phyloP scores from a whole-genome alignment of 2,797 vertebrate genomes.

The Emydoidea blandingii region DNA sequence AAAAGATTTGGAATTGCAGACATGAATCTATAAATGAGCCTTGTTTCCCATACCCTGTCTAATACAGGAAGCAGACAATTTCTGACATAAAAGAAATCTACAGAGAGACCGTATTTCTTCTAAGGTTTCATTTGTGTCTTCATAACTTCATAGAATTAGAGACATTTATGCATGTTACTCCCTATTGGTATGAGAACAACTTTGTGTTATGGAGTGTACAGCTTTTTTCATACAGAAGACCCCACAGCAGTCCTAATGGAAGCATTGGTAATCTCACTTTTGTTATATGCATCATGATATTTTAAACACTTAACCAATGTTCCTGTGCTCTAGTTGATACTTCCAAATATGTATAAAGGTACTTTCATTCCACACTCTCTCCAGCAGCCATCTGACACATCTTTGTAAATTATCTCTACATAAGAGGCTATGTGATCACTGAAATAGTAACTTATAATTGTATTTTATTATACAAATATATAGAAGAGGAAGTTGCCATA shows the following conservation, averaged over 20 bases:
- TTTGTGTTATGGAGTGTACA: background rate
- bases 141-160: background rate
- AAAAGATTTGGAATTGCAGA: background rate
- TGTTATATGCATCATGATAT: background rate
- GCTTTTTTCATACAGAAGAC: conserved; percentile 15
- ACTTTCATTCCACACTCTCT: background rate
- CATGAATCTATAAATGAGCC: background rate
- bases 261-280: conserved; percentile 26
- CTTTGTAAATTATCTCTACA: conserved; percentile 10
- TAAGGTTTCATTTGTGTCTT: background rate
- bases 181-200: background rate
- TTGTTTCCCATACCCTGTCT: background rate
- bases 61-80: background rate
- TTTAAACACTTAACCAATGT: conserved; percentile 5
- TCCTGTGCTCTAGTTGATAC: background rate
- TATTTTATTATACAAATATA: background rate
- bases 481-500: background rate
- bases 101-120: background rate
- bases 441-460: conserved; percentile 19
- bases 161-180: conserved; percentile 6
- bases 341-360: background rate
- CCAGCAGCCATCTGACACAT: background rate
- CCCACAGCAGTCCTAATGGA: background rate
- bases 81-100: background rate
- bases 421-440: background rate